phyloP scores from a whole-genome alignment of 2,888 invertebrate species.

The Cerceris ruficornis region DNA sequence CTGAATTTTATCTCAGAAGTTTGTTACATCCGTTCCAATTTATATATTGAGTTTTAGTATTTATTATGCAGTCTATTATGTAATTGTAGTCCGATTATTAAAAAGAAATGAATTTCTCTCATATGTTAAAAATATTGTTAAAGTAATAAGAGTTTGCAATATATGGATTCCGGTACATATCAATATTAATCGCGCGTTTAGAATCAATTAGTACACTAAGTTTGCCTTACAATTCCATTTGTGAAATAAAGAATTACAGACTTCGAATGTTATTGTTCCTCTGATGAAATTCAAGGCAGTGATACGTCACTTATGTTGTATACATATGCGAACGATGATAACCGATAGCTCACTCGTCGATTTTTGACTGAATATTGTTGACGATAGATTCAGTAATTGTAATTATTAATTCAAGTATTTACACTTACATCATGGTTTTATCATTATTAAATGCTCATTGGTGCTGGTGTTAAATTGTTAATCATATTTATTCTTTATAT shows the following conservation, averaged over 20 bases:
- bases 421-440: conserved; percentile 70
- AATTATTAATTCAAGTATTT: conserved; percentile 73
- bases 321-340: conserved; percentile 43
- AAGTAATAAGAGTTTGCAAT: conserved; percentile 41
- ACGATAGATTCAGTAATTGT: conserved; percentile 67
- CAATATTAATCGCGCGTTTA: conserved; percentile 60
- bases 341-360: conserved; percentile 49
- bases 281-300: conserved; percentile 40
- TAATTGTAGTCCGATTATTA: background rate
- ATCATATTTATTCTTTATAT: conserved; percentile 39
- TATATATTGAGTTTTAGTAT: too few species aligned
- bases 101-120: conserved; percentile 2
- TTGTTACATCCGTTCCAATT: too few species aligned
- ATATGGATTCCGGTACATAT: conserved; percentile 55
- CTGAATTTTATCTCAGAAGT: too few species aligned
- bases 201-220: conserved; percentile 29
- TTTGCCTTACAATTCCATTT: conserved; percentile 37
- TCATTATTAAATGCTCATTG: conserved; percentile 80
- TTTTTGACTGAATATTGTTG: conserved; percentile 64
- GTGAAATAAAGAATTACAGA: conserved; percentile 30
- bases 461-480: conserved; percentile 75
- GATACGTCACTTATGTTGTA: conserved; percentile 43
- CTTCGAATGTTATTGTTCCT: conserved; percentile 50
- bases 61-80: too few species aligned
- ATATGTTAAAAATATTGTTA: conserved; percentile 15